Base-by-base conservation (phyloP, 2,888 invertebrate genomes). In the Cephus runcator region DNA sequence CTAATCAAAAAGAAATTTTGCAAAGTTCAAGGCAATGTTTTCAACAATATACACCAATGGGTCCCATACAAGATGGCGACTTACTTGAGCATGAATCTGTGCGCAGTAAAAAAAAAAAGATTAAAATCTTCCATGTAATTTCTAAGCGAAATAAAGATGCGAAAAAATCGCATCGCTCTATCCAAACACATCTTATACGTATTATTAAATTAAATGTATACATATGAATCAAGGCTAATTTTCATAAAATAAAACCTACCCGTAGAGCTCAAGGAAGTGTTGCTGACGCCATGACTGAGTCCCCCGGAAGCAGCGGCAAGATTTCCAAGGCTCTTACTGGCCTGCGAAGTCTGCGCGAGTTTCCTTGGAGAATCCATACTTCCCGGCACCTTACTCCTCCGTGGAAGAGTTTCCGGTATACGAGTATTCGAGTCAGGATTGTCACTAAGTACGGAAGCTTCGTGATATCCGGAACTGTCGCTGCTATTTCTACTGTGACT, bases 381-480 rank as follows among this genome's bases (percentile, higher is more conserved):
- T 75, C 87, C 83, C 4, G 89, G 87, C 12, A 87, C 86, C 81
- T 89, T 91, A 75, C 89, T 90, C 73, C 92, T 88, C 75, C 92
- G 87, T 3, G 92, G 92, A 69, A 92, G 83, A 4, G 92, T 91
- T 82, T 92, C 92, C 11, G 90, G 91, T 75, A 90, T 85, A 78
- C 87, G 85, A 15, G 82, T 83, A 34, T 86, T 85, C 0, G 88
- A 89, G 73, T 93, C 93, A 11, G 93, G 93, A 84, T 94, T 93
- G 85, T 95, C 94, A 86, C 94, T 94, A 75, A 93, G 92, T 76
- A 94, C 93, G 11, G 95, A 95, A 1, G 95, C 94, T 88, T 95
- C 95, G 88, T 95, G 95, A 88, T 95, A 95, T 1, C 95, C 95
- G 79, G 95, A 95, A 84, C 95, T 95, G 88, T 95, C 95, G 81